Evolutionary conservation across 2,888 invertebrate species (phyloP).

Genomic region (Plutella xylostella): DNA sequence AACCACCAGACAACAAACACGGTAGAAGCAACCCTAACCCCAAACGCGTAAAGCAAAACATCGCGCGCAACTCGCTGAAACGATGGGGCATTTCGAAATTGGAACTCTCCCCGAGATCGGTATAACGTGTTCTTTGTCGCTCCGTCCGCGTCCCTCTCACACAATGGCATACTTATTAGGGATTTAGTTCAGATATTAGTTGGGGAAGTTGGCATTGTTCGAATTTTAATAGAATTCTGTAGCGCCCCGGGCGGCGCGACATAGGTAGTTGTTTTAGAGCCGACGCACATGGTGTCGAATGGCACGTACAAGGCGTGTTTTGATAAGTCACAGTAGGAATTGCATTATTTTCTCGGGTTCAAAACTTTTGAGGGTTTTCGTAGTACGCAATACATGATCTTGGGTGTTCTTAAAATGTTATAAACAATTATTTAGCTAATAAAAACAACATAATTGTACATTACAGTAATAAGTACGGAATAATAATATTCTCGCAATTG

Average conservation of each 20-base stretch:
- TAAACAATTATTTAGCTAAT: too few relatives aligned
- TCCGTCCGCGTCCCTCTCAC: slow-evolving; percentile 63
- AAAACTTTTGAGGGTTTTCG: too few relatives aligned
- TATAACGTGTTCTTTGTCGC: slow-evolving; percentile 69
- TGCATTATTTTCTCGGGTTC: too few relatives aligned
- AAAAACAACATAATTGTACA: too few relatives aligned
- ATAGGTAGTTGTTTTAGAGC: slow-evolving; percentile 30
- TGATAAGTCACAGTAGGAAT: background rate
- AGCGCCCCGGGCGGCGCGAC: slow-evolving; percentile 57
- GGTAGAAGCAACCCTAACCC: too few relatives aligned
- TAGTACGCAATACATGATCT: too few relatives aligned
- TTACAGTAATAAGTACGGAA: too few relatives aligned
- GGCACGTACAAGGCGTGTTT: background rate
- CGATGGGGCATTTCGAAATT: slow-evolving; percentile 14
- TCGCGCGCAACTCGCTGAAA: too few relatives aligned
- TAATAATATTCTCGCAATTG: too few relatives aligned
- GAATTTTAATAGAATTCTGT: slow-evolving; percentile 66
- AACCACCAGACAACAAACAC: too few relatives aligned
- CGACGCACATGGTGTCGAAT: slow-evolving; percentile 24
- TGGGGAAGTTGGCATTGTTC: slow-evolving; percentile 67
- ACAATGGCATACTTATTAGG: slow-evolving; percentile 71
- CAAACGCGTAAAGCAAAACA: too few relatives aligned
- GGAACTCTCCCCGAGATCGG: slow-evolving; percentile 42
- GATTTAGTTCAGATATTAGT: slow-evolving; percentile 71
- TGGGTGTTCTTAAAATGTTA: too few relatives aligned